Base-by-base conservation (phyloP, 2,888 invertebrate species). In the Lapara coniferarum region DNA sequence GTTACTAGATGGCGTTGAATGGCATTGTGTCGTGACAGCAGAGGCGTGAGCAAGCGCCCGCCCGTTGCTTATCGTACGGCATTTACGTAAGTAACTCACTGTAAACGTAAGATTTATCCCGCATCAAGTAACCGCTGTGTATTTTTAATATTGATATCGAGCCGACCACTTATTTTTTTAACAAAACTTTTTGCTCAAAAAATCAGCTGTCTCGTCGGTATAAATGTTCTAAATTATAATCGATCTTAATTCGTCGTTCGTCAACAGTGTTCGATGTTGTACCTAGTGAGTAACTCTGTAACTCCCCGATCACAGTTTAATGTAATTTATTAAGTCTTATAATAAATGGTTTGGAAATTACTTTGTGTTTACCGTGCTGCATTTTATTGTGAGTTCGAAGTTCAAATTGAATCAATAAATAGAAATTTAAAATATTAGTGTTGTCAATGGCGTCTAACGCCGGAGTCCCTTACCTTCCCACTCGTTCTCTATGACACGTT, bases 331-430 rank as follows among this genome's bases (percentile, higher is more conserved):
- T 87, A 88, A 85, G 85, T 89, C 88, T 71, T 67, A 57, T 85
- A 78, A 59, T 89, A 87, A 91, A 90, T 88, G 87, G 91, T 91
- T 92, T 91, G 87, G 88, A 82, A 84, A 83, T 83, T 86, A 69
- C 10, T 53, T 72, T 92, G 90, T 93, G 92, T 92, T 93, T 87
- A 88, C 90, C 90, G 89, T 92, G 92, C 93, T 93, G 91, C 93
- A 92, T 93, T 92, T 93, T 89, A 93, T 91, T 93, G 93, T 93
- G 92, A 93, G 92, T 93, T 93, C 90, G 86, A 93, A 92, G 93
- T 93, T 93, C 93, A 93, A 93, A 93, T 92, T 93, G 92, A 93
- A 92, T 93, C 92, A 93, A 93, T 93, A 93, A 93, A 93, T 93
- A 93, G 93, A 90, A 86, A 92, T 89, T 84, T 86, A 89, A 89